phyloP scores from a whole-genome alignment of 1,140 invertebrate genomes.

The Polyergus mexicanus region DNA sequence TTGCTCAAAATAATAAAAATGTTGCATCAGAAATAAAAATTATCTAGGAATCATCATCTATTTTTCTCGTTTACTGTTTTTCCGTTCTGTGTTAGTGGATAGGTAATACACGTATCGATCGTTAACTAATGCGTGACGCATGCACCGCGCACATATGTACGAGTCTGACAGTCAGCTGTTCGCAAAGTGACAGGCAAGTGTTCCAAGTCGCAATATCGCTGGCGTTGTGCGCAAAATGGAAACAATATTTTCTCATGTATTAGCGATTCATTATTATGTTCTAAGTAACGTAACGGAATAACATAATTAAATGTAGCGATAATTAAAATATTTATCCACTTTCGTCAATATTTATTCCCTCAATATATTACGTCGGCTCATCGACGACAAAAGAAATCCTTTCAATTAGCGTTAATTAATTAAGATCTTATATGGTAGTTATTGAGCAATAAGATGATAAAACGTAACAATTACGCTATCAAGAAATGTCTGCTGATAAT shows the following conservation, averaged over 20 bases:
- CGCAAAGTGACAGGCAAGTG: slow-evolving; percentile 2
- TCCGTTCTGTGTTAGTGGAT: not conserved
- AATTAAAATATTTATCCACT: not conserved
- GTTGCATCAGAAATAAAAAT: slow-evolving; percentile 12
- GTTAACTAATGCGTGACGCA: slow-evolving; percentile 19
- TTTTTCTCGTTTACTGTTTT: not conserved
- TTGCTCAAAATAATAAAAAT: slow-evolving; percentile 23
- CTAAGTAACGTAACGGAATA: not conserved
- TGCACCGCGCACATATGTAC: not conserved
- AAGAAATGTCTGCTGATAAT: not conserved
- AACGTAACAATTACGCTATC: not conserved
- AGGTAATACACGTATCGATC: not conserved
- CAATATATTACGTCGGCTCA: not conserved
- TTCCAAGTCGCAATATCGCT: not conserved
- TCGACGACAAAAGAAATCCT: not conserved
- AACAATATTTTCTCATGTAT: not conserved
- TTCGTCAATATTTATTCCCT: not conserved
- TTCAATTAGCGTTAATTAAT: not conserved
- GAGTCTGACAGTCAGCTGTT: slow-evolving; percentile 64
- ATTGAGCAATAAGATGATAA: not conserved
- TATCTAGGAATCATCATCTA: not conserved
- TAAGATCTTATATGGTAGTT: not conserved
- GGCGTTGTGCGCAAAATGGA: not conserved
- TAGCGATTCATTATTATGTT: not conserved
- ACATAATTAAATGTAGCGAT: too few species aligned